Conservation (phyloP, 2,113 vertebrate species). For the Apeltes quadracus region DNA sequence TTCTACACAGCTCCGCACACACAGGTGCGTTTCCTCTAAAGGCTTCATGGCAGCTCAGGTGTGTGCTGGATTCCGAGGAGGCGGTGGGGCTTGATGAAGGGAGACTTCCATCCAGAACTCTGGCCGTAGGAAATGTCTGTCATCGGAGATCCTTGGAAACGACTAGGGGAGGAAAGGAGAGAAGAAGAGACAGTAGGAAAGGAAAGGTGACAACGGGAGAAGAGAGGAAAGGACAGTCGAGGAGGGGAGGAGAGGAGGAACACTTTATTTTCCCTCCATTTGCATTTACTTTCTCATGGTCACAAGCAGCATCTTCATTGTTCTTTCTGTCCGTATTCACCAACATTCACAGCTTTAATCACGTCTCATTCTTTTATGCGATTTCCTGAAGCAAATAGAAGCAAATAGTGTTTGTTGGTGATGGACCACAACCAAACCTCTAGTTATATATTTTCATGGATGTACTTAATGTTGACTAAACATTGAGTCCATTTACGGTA, state of each 20-base stretch:
- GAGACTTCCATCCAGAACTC: slow-evolving; percentile 62
- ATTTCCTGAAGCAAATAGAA: background rate
- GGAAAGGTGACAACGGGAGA: background rate
- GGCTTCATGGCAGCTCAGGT: background rate
- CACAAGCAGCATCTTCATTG: background rate
- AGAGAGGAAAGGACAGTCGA: background rate
- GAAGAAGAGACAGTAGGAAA: background rate
- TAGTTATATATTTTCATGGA: background rate
- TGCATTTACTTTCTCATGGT: background rate
- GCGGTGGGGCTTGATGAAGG: slow-evolving; percentile 65
- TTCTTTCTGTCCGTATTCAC: background rate
- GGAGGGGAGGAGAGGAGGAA: background rate
- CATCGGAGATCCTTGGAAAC: slow-evolving; percentile 40
- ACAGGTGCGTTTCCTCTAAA: slow-evolving; percentile 4
- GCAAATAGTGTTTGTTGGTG: background rate
- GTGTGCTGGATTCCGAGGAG: slow-evolving; percentile 38
- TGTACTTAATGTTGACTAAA: background rate
- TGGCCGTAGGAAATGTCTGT: slow-evolving; percentile 45
- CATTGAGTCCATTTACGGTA: background rate
- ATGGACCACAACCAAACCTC: background rate
- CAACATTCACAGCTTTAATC: background rate
- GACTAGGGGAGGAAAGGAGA: slow-evolving; percentile 32
- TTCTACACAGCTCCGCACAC: background rate
- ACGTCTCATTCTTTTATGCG: background rate
- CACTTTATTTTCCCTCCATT: background rate